These are phyloP conservation scores for Brachyptera risi DNA, from an alignment of 2,888 invertebrate genomes.

Conservation along the genomic window DNA sequence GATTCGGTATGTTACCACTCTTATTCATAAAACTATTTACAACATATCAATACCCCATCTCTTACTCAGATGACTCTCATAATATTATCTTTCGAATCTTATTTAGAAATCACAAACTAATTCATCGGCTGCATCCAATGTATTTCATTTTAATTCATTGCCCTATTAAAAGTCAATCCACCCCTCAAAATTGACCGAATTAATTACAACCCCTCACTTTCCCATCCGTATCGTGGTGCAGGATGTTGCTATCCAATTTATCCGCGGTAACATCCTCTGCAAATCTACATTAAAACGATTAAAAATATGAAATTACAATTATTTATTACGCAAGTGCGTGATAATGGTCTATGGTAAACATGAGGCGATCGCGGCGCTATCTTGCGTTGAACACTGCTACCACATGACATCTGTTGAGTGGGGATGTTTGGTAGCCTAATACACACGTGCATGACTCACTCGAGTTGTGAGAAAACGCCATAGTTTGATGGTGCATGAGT, in stretches of 20 bases:
- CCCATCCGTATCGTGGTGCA: not conserved
- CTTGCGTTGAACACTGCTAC: conserved; percentile 8
- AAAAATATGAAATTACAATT: conserved; percentile 7
- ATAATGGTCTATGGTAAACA: not conserved
- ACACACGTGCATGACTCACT: no score
- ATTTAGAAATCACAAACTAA: no score
- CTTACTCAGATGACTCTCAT: no score
- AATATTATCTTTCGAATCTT: no score
- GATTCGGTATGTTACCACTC: no score
- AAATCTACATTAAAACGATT: conserved; percentile 1
- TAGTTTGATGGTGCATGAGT: no score
- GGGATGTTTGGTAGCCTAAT: no score
- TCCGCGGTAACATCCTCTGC: conserved; percentile 1
- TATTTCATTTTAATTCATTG: conserved; percentile 3
- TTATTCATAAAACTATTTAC: no score
- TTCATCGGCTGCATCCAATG: not conserved
- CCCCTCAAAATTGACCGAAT: conserved; percentile 9
- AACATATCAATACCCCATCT: no score
- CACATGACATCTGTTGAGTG: conserved; percentile 15
- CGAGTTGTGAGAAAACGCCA: no score
- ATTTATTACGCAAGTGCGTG: conserved; percentile 16
- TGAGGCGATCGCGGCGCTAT: conserved; percentile 19
- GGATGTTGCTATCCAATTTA: not conserved
- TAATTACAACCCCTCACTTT: not conserved
- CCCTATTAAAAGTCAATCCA: conserved; percentile 6